Evolutionary conservation across 2,113 vertebrate genomes (phyloP).

Genomic region (Phrynosoma platyrhinos): DNA sequence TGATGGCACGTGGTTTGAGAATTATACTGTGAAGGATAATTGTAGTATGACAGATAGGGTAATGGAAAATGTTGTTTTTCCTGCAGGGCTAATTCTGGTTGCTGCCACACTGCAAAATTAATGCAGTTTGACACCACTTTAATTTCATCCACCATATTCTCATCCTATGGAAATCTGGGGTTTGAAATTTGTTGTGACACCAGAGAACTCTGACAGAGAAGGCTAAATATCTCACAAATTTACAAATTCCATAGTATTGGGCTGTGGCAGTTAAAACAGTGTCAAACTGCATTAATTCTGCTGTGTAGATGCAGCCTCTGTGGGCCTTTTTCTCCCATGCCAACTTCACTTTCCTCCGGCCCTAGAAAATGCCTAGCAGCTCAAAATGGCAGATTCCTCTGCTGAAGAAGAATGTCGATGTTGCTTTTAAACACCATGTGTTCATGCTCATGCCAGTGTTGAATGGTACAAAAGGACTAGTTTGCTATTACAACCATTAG

Average conservation of each 20-base stretch:
- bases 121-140: too few species aligned
- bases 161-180: too few species aligned
- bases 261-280: too few species aligned
- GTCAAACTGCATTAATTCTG: too few species aligned
- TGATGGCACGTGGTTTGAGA: too few species aligned
- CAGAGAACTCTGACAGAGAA: too few species aligned
- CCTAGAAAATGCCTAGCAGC: neutral
- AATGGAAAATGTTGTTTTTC: neutral
- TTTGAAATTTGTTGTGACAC: too few species aligned
- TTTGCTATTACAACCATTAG: constrained; percentile 5
- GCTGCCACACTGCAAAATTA: neutral
- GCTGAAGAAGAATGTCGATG: neutral
- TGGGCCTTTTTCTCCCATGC: neutral
- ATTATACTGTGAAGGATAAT: neutral
- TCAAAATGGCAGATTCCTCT: neutral
- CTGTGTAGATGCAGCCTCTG: too few species aligned
- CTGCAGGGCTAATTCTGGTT: neutral
- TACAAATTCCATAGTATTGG: too few species aligned
- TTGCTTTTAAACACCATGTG: neutral
- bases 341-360: neutral
- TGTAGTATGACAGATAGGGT: neutral
- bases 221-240: too few species aligned
- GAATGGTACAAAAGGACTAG: neutral
- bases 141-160: too few species aligned
- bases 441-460: neutral